Evolutionary conservation across 2,113 vertebrate genomes (phyloP).

Genomic region (Neodon shergylaensis): DNA sequence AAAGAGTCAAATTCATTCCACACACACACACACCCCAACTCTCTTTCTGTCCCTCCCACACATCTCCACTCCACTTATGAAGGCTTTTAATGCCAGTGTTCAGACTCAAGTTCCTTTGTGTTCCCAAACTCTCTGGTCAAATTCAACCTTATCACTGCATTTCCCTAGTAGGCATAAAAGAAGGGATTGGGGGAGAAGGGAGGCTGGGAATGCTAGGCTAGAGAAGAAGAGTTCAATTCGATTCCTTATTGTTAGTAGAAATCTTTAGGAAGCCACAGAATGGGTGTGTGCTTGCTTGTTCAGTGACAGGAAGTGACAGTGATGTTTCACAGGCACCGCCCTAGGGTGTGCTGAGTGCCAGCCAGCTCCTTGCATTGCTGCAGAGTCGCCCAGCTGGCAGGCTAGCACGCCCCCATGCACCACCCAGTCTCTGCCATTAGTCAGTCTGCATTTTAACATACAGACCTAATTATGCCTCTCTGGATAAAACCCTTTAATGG

Average conservation of each 20-base stretch:
- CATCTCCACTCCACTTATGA: not conserved
- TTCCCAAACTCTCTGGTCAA: not conserved
- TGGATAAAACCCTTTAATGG: not conserved
- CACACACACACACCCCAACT: too few species aligned
- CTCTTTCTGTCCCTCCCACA: not conserved
- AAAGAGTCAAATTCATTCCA: not conserved
- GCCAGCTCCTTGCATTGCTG: not conserved
- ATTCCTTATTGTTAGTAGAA: not conserved
- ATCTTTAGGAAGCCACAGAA: constrained; percentile 18
- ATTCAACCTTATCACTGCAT: not conserved
- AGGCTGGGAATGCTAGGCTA: not conserved
- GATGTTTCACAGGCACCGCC: not conserved
- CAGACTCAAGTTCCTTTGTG: not conserved
- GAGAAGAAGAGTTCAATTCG: not conserved
- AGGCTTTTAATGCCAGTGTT: not conserved
- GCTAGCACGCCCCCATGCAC: not conserved
- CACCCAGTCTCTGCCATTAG: not conserved
- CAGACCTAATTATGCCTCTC: not conserved
- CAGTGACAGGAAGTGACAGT: constrained; percentile 44
- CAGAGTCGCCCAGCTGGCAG: not conserved
- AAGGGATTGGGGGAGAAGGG: not conserved
- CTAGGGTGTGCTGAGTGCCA: not conserved
- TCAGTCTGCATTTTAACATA: constrained; percentile 24
- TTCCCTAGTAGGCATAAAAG: not conserved
- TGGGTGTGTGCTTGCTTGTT: constrained; percentile 35